Base-by-base conservation (phyloP, 2,888 invertebrate species). In the Drosophila colorata region DNA sequence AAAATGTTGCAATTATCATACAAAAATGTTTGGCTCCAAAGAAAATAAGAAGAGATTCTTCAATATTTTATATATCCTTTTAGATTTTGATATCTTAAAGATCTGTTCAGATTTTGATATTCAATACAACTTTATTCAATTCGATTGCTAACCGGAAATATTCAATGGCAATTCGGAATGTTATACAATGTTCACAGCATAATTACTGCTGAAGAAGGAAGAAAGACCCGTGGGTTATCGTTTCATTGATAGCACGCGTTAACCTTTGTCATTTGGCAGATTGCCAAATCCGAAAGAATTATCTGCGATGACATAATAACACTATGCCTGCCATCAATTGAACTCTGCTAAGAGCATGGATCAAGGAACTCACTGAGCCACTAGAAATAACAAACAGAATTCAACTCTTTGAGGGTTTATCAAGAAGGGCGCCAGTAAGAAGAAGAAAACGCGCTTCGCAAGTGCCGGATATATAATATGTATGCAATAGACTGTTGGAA, bases 131-230 rank as follows among this genome's bases (percentile, higher is more conserved):
- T 33, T 2, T 25, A 65, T 14, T 51, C 0, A 7, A 25, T 35
- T 41, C 28, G 57, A 80, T 73, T 66, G 56, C 68, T 48, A 81
- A 78, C 86, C 82, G 82, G 82, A 83, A 83, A 88, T 55, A 59
- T 71, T 81, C 68, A 81, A 74, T 78, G 56, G 20, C 57, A 57
- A 52, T 37, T 47, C 14, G 3, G 28, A 25, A 16, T 53, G 11
- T 53, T 46, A 51, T 67, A 56, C n/a, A 68, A 52, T 37, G 13
- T 8, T 5, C 18, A 2, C 20, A 47, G 6, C 57, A 58, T 60
- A 70, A 74, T 74, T 41, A 37, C 13, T 52, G 25, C 41, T 48
- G 13, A 16, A 43, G 23, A 48, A 20, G 65, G 66, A 66, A 23
- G 33, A 43, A 23, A 46, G 64, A 52, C 28, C 68, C 11, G 4